These are phyloP conservation scores for Drosophila atripex DNA, from an alignment of 2,888 invertebrate genomes.

Conservation along the genomic window DNA sequence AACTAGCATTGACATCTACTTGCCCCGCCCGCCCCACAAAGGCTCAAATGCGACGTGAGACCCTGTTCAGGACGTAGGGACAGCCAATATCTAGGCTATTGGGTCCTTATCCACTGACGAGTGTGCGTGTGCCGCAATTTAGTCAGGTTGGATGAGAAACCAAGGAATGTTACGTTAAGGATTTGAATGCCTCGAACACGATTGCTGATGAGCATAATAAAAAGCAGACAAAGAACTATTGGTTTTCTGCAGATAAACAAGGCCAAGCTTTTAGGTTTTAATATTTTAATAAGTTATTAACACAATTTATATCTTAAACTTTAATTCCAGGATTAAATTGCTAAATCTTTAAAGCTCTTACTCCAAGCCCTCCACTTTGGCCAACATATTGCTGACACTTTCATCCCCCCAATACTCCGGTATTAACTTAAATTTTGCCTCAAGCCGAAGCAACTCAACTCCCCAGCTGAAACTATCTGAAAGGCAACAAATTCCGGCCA, in stretches of 20 bases:
- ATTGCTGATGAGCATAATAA: constrained; percentile 35
- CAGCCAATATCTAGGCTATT: constrained; percentile 43
- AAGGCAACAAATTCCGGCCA: constrained; percentile 18
- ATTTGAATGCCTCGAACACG: constrained; percentile 26
- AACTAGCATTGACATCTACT: constrained; percentile 59
- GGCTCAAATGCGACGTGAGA: constrained; percentile 50
- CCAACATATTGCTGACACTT: background rate
- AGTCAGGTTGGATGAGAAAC: constrained; percentile 35
- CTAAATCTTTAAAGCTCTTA: background rate
- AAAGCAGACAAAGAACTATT: background rate
- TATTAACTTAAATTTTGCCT: constrained; percentile 9
- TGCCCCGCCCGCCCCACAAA: constrained; percentile 24
- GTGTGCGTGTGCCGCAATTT: constrained; percentile 10
- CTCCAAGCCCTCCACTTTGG: background rate
- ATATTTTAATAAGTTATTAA: too few species aligned
- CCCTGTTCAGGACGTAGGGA: constrained; percentile 29
- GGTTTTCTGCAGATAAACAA: too few species aligned
- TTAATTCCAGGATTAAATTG: background rate
- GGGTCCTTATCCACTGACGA: constrained; percentile 32
- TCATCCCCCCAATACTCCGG: background rate
- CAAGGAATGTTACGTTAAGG: constrained; percentile 34
- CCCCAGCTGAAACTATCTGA: constrained; percentile 13
- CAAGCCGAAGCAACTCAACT: constrained; percentile 3
- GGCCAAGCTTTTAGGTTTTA: too few species aligned
- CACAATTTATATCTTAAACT: too few species aligned